A percentile compares a stretch with the other conserved stretches of the same genome.
These are phyloP conservation scores for Merodon equestris DNA, from an alignment of 2,888 invertebrate genomes.

Conservation along the genomic window DNA sequence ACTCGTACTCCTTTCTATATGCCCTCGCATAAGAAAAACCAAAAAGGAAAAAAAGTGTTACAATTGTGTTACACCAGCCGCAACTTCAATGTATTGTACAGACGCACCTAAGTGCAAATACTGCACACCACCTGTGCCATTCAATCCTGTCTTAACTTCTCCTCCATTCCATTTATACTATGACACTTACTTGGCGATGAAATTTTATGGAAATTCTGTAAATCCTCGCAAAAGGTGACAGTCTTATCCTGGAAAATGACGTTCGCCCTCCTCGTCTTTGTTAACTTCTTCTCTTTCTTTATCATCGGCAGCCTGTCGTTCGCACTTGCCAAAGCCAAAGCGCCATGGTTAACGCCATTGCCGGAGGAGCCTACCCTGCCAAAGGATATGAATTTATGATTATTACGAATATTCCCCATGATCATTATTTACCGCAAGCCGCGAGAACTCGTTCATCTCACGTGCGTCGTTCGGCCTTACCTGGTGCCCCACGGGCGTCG, in stretches of 20 bases:
- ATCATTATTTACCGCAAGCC: constrained; percentile 3
- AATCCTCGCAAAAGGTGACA: constrained; percentile 50
- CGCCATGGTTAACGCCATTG: not conserved
- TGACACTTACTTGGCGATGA: constrained; percentile 62
- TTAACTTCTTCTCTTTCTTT: constrained; percentile 17
- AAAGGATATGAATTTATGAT: constrained; percentile 24
- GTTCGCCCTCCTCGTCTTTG: constrained; percentile 13
- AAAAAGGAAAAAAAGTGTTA: constrained; percentile 13
- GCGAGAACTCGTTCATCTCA: constrained; percentile 3
- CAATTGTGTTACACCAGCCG: not conserved
- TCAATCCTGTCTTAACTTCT: not conserved
- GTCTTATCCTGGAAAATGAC: constrained; percentile 52
- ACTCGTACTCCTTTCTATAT: not conserved
- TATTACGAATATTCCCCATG: constrained; percentile 2
- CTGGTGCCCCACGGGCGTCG: constrained; percentile 31
- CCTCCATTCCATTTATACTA: too few species aligned
- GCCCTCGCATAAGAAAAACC: too few species aligned
- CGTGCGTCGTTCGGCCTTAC: constrained; percentile 31
- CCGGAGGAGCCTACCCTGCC: constrained; percentile 32
- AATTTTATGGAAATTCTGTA: constrained; percentile 52
- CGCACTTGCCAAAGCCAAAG: not conserved
- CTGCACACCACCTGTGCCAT: not conserved
- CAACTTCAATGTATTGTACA: too few species aligned
- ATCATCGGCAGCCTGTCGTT: constrained; percentile 19
- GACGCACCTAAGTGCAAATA: not conserved